Evolutionary conservation across 2,797 vertebrate species (phyloP).

Genomic region (Hirundo rustica): DNA sequence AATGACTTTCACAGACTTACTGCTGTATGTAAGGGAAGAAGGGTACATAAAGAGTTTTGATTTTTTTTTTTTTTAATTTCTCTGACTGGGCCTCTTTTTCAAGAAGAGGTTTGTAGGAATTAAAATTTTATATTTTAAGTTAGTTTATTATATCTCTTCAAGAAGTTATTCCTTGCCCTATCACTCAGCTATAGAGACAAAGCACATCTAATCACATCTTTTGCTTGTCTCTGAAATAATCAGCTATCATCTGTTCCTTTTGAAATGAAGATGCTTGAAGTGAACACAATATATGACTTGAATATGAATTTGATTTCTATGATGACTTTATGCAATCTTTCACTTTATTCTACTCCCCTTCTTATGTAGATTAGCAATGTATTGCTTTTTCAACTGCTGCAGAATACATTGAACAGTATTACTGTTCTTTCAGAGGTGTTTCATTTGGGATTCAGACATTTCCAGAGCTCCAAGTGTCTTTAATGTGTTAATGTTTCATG

Average conservation of each 20-base stretch:
- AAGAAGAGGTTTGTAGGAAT: neutral
- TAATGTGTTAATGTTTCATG: neutral
- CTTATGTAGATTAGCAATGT: neutral
- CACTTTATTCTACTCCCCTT: neutral
- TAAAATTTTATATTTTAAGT: neutral
- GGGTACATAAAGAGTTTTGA: neutral
- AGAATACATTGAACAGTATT: neutral
- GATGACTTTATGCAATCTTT: neutral
- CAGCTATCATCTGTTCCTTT: neutral
- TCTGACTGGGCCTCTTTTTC: neutral
- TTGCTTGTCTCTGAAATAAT: neutral
- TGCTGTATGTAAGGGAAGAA: neutral
- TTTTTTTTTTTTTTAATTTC: neutral
- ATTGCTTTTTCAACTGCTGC: neutral
- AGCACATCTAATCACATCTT: neutral
- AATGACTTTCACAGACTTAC: neutral
- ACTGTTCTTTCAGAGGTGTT: neutral
- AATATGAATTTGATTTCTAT: neutral
- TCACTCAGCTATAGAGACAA: neutral
- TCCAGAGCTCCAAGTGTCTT: neutral
- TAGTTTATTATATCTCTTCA: neutral
- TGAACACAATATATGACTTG: neutral
- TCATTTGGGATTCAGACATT: neutral
- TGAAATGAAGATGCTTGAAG: neutral
- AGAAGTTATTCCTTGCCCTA: neutral